A percentile compares a stretch with the other conserved stretches of the same genome.
Evolutionary conservation across 1,140 invertebrate genomes (phyloP).

Genomic region (Pristionchus pacificus): DNA sequence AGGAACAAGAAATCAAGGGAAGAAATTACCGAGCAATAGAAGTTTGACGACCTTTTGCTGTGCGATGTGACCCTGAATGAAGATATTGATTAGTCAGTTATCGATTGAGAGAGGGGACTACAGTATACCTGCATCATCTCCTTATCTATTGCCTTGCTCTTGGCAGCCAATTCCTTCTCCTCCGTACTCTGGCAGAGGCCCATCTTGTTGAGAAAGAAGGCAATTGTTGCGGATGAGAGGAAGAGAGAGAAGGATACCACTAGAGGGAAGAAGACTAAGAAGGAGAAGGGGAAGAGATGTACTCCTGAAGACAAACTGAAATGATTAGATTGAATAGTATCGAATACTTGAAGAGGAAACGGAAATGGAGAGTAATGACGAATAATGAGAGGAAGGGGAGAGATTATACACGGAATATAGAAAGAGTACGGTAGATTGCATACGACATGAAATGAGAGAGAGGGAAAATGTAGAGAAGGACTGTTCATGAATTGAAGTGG

Average conservation of each 20-base stretch:
- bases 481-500: too few species aligned
- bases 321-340: too few species aligned
- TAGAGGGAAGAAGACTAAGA: not conserved
- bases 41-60: slow-evolving; percentile 54
- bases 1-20: slow-evolving; percentile 11
- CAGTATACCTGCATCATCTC: slow-evolving; percentile 29
- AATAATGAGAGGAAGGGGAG: too few species aligned
- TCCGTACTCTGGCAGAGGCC: slow-evolving; percentile 34
- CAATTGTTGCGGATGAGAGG: not conserved
- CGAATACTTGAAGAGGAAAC: too few species aligned
- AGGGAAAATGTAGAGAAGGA: too few species aligned
- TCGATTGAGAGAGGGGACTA: too few species aligned
- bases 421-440: too few species aligned
- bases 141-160: slow-evolving; percentile 38
- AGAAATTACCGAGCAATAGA: slow-evolving; percentile 43
- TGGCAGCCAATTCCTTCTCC: slow-evolving; percentile 27
- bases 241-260: not conserved
- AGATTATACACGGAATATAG: too few species aligned
- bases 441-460: too few species aligned
- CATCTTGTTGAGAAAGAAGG: slow-evolving; percentile 16
- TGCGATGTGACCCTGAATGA: slow-evolving; percentile 28
- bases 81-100: too few species aligned
- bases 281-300: not conserved
- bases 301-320: too few species aligned
- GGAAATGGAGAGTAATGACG: too few species aligned